A percentile compares a stretch with the other conserved stretches of the same genome.
Conservation (phyloP, 2,888 invertebrate genomes). For the Cheilosia pagana region DNA sequence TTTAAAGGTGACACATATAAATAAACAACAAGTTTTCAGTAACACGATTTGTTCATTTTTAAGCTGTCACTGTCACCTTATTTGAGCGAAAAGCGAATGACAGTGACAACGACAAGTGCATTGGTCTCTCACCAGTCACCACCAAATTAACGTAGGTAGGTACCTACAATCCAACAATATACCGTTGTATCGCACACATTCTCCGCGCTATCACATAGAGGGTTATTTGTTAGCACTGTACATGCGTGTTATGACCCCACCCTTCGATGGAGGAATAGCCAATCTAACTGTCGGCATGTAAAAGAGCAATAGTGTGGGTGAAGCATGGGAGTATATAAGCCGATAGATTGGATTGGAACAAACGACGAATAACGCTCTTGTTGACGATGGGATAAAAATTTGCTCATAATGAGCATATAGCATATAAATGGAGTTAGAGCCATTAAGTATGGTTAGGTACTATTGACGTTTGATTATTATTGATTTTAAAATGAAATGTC, state of each 20-base stretch:
- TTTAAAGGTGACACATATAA: neutral
- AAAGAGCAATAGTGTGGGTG: constrained; percentile 72
- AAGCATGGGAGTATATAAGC: constrained; percentile 60
- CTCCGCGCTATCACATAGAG: constrained; percentile 32
- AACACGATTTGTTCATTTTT: constrained; percentile 60
- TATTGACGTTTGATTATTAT: no score
- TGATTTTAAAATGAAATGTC: no score
- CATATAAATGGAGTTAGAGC: no score
- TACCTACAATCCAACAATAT: neutral
- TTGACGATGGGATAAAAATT: neutral
- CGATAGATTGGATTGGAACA: neutral
- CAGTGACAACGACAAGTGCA: constrained; percentile 45
- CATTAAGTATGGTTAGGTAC: no score
- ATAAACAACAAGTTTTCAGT: constrained; percentile 6
- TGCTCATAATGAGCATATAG: no score
- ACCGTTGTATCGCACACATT: constrained; percentile 50
- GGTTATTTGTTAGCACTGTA: constrained; percentile 51
- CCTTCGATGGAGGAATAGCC: constrained; percentile 65
- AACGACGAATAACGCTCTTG: neutral
- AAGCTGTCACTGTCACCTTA: constrained; percentile 37
- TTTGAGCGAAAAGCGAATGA: constrained; percentile 28
- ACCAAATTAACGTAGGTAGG: constrained; percentile 7
- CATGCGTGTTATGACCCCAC: constrained; percentile 73
- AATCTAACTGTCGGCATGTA: constrained; percentile 65
- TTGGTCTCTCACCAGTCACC: constrained; percentile 4